Conservation (phyloP, 2,797 vertebrate genomes). For the Taenioides sp. region DNA sequence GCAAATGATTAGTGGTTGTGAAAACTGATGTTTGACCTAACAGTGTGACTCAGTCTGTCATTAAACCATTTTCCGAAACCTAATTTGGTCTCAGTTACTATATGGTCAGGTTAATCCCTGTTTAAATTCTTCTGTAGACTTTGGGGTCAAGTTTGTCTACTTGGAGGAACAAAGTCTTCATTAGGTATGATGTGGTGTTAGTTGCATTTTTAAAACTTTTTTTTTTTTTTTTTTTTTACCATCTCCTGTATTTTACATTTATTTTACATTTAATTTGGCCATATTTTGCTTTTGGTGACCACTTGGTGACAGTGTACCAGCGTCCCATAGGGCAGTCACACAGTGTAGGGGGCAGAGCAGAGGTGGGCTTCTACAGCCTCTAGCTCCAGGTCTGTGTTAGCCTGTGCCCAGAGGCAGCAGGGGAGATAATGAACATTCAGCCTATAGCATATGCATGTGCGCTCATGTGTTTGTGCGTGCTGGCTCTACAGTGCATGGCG, state of each 20-base stretch:
- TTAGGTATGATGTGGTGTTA: neutral
- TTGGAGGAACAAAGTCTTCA: no score
- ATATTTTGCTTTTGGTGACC: neutral
- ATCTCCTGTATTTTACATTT: no score
- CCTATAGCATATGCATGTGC: conserved; percentile 12
- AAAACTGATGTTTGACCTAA: neutral
- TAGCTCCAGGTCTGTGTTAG: neutral
- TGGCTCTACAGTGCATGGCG: conserved; percentile 66
- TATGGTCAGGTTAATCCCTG: neutral
- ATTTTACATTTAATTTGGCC: no score
- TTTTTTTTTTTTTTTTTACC: no score
- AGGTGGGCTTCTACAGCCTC: conserved; percentile 13
- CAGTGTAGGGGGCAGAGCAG: conserved; percentile 7
- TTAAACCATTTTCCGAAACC: neutral
- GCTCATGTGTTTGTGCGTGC: conserved; percentile 6
- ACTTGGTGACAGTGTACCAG: neutral
- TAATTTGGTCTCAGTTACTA: neutral
- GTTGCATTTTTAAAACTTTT: no score
- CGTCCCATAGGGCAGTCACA: neutral
- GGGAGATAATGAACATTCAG: conserved; percentile 8
- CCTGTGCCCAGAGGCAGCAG: conserved; percentile 8
- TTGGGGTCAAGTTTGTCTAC: no score
- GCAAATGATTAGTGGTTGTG: neutral
- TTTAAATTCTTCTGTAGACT: no score
- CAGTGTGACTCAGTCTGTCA: neutral